These are phyloP conservation scores for Muscidifurax raptorellus DNA, from an alignment of 1,140 invertebrate genomes.

Conservation along the genomic window DNA sequence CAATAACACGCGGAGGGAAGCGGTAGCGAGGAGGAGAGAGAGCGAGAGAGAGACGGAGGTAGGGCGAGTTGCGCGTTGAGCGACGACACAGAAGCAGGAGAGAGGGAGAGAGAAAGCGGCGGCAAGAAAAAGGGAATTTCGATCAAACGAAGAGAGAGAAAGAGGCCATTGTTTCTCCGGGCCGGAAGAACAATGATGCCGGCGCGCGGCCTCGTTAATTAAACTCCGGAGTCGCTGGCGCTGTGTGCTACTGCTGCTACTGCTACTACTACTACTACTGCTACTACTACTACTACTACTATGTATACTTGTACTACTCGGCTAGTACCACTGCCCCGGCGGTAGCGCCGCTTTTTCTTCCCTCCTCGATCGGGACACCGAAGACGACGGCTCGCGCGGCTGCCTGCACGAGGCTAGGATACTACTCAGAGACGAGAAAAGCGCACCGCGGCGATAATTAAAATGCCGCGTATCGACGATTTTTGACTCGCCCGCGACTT, in stretches of 20 bases:
- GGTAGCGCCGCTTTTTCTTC: not conserved
- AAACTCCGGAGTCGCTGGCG: slow-evolving; percentile 18
- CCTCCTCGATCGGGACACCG: not conserved
- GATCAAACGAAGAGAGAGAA: slow-evolving; percentile 29
- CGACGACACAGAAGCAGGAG: not conserved
- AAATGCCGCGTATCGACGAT: not conserved
- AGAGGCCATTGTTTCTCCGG: slow-evolving; percentile 22
- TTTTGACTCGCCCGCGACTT: not conserved
- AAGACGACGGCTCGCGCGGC: not conserved
- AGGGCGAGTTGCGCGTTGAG: not conserved
- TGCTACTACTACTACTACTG: not conserved
- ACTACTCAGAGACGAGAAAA: too few species aligned
- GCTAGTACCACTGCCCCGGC: not conserved
- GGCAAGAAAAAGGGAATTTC: slow-evolving; percentile 32
- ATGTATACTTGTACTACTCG: not conserved
- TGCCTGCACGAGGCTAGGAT: too few species aligned
- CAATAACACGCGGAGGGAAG: not conserved
- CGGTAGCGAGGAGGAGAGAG: not conserved
- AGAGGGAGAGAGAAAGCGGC: not conserved
- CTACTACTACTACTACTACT: too few species aligned
- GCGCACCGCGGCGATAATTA: not conserved
- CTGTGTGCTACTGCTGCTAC: not conserved
- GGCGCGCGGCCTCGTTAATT: slow-evolving; percentile 32
- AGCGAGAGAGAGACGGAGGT: not conserved
- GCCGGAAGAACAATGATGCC: slow-evolving; percentile 37